Evolutionary conservation across 2,113 vertebrate species (phyloP), one percentile per base, ranked within the genome.

Genomic region (Chionis minor): DNA sequence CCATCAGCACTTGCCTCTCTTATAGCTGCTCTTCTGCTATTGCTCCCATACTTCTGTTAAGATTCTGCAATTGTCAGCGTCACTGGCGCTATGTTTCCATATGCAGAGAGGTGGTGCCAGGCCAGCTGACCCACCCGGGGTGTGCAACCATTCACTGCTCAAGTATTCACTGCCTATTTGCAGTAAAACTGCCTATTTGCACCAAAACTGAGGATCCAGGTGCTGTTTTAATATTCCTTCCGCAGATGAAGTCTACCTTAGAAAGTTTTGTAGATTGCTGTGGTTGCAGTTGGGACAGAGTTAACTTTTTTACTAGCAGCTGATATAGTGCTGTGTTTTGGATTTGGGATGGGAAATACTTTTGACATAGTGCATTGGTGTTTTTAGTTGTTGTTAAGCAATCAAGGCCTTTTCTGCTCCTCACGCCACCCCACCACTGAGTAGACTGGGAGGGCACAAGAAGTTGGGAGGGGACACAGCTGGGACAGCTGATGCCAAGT

Each of bases 61-160:
- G 70, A 51, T 30, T 70, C 49, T 72, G 20, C 4, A 66, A 8
- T 1, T 4, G 18, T 3, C 28, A 54, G 18, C 17, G n/a, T 22
- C 56, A 10, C 69, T 51, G 33, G 18, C 5, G 3, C 19, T 23
- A 1, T 17, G 7, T 52, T n/a, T 32, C 10, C 7, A 7, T 6
- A 21, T 12, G 15, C 40, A 69, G 42, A 56, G 59, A 58, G 13
- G 28, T n/a, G 21, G 21, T 49, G n/a, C 14, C 17, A 49, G 38
- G 52, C 51, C 23, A 30, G 16, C 44, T 54, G 66, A 45, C 44
- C 15, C 23, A 16, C 4, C 11, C 11, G 8, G 4, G 8, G 4
- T 3, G 1, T 1, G 2, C 3, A 0, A 26, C 26, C 7, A 15
- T 61, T 71, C 10, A 2, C 44, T 63, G n/a, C 49, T 65, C 30